Percentiles rank a stretch among this genome's conserved stretches.
Evolutionary conservation across 1,140 invertebrate species (phyloP).

Genomic region (Propsilocerus akamusi): DNA sequence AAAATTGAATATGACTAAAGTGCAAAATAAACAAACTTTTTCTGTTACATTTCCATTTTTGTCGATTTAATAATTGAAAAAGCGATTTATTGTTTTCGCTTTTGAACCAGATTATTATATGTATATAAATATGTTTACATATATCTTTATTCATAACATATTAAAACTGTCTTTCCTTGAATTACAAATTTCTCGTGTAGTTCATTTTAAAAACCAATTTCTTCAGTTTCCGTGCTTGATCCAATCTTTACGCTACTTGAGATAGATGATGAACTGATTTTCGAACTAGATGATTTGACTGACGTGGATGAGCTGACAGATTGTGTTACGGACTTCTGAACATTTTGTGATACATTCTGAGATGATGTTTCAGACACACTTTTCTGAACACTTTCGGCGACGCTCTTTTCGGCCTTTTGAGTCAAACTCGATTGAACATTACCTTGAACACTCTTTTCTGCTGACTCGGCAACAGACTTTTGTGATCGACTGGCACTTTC

Average conservation of each 20-base stretch:
- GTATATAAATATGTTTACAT: too few species aligned
- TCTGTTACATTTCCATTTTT: too few species aligned
- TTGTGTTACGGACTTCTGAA: neutral
- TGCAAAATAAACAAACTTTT: too few species aligned
- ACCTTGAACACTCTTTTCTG: constrained; percentile 1
- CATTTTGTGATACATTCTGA: neutral
- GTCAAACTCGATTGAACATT: neutral
- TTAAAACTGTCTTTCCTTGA: too few species aligned
- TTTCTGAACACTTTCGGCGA: neutral
- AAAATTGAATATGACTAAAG: too few species aligned
- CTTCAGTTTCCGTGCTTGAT: neutral
- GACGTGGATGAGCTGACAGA: constrained; percentile 1
- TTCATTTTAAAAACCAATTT: constrained; percentile 2
- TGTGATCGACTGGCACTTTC: neutral
- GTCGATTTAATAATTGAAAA: too few species aligned
- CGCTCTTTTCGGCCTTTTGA: neutral
- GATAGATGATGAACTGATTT: neutral
- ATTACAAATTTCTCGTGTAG: neutral
- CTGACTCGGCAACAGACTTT: neutral
- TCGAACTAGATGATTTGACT: neutral
- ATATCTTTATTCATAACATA: too few species aligned
- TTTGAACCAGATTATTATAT: too few species aligned
- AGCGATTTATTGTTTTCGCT: too few species aligned
- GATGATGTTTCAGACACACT: too few species aligned
- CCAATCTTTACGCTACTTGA: constrained; percentile 1